Evolutionary conservation across 2,797 vertebrate species (phyloP).

Genomic region (Poeciliopsis paucimaculata): DNA sequence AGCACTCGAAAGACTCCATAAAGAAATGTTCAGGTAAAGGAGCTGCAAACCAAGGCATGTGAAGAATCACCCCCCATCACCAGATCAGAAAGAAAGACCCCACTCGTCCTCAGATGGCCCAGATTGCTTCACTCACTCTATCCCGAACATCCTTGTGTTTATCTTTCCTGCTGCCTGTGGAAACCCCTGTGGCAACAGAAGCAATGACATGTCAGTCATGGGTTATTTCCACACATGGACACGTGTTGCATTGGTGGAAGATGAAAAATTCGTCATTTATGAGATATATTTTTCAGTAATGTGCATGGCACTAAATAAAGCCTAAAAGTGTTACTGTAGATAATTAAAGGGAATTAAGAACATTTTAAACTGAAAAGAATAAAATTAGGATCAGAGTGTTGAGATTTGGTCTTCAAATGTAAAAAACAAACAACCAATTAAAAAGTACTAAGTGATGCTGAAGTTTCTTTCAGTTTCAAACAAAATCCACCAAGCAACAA

Average conservation of each 20-base stretch:
- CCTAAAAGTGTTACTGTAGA: neutral
- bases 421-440: neutral
- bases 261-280: conserved; percentile 29
- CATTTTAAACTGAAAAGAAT: conserved; percentile 43
- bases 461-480: neutral
- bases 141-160: conserved; percentile 76
- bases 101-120: conserved; percentile 38
- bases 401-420: neutral
- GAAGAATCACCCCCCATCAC: conserved; percentile 38
- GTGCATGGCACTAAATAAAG: neutral
- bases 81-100: conserved; percentile 49
- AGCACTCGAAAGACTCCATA: conserved; percentile 2
- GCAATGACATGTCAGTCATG: conserved; percentile 71
- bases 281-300: conserved; percentile 24
- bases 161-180: conserved; percentile 64
- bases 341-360: conserved; percentile 6
- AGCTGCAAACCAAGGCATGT: conserved; percentile 23
- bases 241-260: conserved; percentile 15
- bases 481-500: neutral
- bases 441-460: neutral
- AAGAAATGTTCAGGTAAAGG: conserved; percentile 18
- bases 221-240: conserved; percentile 31
- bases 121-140: conserved; percentile 80
- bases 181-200: conserved; percentile 76
- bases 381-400: conserved; percentile 29